Conservation (phyloP, 1,140 invertebrate genomes). For the Pemphigus obesinymphae region DNA sequence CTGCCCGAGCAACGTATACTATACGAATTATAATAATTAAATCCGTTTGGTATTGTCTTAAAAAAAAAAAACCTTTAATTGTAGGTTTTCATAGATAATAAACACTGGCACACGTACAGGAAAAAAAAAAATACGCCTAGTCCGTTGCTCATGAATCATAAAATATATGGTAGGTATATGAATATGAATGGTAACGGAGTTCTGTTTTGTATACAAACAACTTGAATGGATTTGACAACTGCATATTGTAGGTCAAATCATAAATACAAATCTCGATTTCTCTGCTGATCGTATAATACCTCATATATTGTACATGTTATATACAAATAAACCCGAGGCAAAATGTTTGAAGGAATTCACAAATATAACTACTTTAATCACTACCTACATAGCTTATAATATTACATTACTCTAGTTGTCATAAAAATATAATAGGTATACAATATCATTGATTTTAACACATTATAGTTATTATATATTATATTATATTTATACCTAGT, state of each 20-base stretch:
- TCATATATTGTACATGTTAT: neutral
- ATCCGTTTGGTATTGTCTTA: conserved; percentile 36
- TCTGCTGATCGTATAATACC: neutral
- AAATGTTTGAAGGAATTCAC: conserved; percentile 3
- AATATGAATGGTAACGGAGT: conserved; percentile 25
- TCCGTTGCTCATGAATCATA: conserved; percentile 26
- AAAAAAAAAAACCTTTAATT: conserved; percentile 31
- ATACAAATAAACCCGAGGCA: conserved; percentile 17
- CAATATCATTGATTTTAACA: too few relatives aligned
- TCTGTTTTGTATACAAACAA: neutral
- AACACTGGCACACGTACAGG: conserved; percentile 15
- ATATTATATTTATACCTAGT: too few relatives aligned
- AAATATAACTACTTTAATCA: conserved; percentile 13
- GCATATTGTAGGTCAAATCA: conserved; percentile 25
- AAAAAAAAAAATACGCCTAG: conserved; percentile 27
- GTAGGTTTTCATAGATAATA: conserved; percentile 39
- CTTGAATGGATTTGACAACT: conserved; percentile 21
- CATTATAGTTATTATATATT: too few relatives aligned
- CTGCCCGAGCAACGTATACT: neutral
- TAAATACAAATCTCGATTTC: conserved; percentile 24
- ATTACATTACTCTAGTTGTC: too few relatives aligned
- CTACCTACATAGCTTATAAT: neutral
- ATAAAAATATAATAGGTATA: too few relatives aligned
- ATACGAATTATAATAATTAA: conserved; percentile 36
- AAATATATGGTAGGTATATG: conserved; percentile 31